Conservation (phyloP, 2,113 vertebrate species). For the Tragelaphus imberbis region DNA sequence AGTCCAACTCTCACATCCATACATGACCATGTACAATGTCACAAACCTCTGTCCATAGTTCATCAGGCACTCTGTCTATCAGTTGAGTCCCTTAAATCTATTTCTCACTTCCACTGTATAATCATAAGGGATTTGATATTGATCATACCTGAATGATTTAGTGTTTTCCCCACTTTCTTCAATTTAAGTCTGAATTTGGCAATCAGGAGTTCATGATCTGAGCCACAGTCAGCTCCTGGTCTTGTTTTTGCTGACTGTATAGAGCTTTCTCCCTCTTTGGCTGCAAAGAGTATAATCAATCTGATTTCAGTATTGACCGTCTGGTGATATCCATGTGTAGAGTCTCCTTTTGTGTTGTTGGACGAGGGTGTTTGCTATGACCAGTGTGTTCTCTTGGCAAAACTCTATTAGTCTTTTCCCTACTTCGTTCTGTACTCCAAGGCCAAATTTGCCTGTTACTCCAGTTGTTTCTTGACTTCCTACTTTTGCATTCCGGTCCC, state of each 20-base stretch:
- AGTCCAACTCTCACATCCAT: no score
- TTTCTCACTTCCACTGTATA: no score
- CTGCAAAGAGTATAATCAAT: background rate
- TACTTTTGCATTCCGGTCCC: background rate
- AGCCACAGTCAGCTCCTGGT: background rate
- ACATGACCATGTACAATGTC: no score
- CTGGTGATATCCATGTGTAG: background rate
- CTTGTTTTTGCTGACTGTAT: background rate
- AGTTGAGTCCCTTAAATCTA: no score
- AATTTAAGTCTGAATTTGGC: background rate
- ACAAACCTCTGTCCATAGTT: no score
- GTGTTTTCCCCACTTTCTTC: no score
- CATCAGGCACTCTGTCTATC: no score
- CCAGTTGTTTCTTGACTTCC: background rate
- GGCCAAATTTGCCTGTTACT: background rate
- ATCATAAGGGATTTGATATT: no score
- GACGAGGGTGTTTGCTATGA: rapidly evolving
- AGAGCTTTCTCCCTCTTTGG: background rate
- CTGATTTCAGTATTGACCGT: rapidly evolving
- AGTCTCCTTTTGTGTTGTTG: background rate
- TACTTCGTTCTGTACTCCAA: background rate
- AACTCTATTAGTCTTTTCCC: background rate
- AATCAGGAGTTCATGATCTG: background rate
- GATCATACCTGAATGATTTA: no score
- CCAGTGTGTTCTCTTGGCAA: background rate